phyloP scores from a whole-genome alignment of 2,888 invertebrate species.

The Himalopsyche kuldschensis region DNA sequence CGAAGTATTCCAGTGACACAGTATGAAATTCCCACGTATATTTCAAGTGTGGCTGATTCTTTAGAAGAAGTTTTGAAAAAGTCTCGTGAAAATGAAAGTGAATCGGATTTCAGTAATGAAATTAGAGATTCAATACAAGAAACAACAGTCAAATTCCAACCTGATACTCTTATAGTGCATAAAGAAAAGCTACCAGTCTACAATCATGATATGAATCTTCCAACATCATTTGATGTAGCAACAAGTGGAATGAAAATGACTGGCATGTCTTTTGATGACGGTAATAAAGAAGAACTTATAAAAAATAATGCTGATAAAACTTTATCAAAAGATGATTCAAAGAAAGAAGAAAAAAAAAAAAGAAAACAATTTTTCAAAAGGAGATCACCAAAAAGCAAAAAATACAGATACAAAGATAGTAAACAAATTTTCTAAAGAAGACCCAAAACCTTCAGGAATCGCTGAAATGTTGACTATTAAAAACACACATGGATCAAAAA shows the following conservation, averaged over 20 bases:
- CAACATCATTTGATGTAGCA: not conserved
- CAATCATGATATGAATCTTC: not conserved
- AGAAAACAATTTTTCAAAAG: not conserved
- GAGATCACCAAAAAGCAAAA: not conserved
- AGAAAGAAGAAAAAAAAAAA: not conserved
- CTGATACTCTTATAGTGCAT: not conserved
- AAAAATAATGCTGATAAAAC: not conserved
- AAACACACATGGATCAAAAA: not conserved
- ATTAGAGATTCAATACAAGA: constrained; percentile 47
- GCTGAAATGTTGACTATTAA: not conserved
- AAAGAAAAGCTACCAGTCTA: not conserved
- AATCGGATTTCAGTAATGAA: constrained; percentile 55
- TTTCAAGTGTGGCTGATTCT: constrained; percentile 49
- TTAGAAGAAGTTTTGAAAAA: constrained; percentile 53
- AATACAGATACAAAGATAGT: not conserved
- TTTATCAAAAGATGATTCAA: not conserved
- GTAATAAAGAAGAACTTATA: not conserved
- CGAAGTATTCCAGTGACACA: constrained; percentile 44
- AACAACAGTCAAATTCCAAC: not conserved
- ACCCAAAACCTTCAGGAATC: not conserved
- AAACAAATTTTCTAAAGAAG: not conserved
- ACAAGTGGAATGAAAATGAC: not conserved
- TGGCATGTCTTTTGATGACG: not conserved
- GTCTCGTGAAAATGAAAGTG: constrained; percentile 51
- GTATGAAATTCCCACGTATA: constrained; percentile 26